Base-by-base conservation (phyloP, 2,888 invertebrate species). In the Volucella inflata region DNA sequence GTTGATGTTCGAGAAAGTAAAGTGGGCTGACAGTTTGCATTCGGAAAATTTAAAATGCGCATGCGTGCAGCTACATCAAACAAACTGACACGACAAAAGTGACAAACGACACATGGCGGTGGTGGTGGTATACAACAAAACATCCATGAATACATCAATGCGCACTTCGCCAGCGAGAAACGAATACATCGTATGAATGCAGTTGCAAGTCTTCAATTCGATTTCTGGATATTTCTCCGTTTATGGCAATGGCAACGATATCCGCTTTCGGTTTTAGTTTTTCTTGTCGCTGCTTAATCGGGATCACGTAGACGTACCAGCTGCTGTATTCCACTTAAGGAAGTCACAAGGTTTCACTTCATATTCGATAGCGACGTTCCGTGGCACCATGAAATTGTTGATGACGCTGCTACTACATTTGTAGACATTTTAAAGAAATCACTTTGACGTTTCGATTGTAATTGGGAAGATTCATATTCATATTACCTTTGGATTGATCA, bases 261-360 rank as follows among this genome's bases (percentile, higher is more conserved):
- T 64, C 64, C 42, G 48, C 55, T 82, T 77, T 76, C 71, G n/a
- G 40, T 82, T 82, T 76, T 76, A 40, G 6, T 71, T 71, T 83
- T 68, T 74, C 51, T 21, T 57, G 17, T 51, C 48, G 46, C 48
- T 53, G 75, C 71, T 55, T 38, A 76, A 62, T 76, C 71, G 57
- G 51, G 46, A 79, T 51, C 79, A 70, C 78, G 79, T 75, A 67
- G 38, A 51, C 65, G 44, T 51, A 30, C 30, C 30, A 30, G 30
- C 30, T 30, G 64, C 44, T 10, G 42, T 64, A 57, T 51, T 71
- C 71, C 78, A 57, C 21, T 12, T 78, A 71, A 71, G 78, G 78
- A 78, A 78, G 64, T 78, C 57, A 9, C 64, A 71, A 78, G 78
- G 78, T 78, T 78, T 78, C 78, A 64, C 78, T 78, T 57, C 57